Evolutionary conservation across 92 coral and sea anemone genomes (phyloP).

Genomic region (Bergia sp.): DNA sequence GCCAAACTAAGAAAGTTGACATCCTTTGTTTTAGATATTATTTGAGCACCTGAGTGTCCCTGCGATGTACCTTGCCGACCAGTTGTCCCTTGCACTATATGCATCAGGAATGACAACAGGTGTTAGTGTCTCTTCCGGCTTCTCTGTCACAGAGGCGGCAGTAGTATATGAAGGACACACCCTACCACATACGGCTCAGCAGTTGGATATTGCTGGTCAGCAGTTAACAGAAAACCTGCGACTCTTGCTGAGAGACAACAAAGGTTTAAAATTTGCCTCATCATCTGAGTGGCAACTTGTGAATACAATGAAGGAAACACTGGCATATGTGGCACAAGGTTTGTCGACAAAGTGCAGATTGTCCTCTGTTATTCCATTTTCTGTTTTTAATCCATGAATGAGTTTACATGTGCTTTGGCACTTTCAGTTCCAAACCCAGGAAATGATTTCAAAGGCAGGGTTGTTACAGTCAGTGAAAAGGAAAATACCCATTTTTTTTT

Average conservation of each 20-base stretch:
- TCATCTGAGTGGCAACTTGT: conserved; percentile 99
- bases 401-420: too few species aligned
- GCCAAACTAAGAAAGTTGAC: neutral
- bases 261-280: conserved; percentile 84
- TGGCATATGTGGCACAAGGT: conserved; percentile 94
- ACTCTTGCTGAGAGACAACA: conserved; percentile 75
- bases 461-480: too few species aligned
- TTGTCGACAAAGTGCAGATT: neutral
- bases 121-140: conserved; percentile 90
- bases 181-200: conserved; percentile 77
- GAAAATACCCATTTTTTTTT: too few species aligned
- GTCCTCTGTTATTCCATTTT: neutral
- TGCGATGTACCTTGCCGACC: conserved; percentile 91
- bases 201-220: conserved; percentile 90
- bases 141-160: conserved; percentile 91
- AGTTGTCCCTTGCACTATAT: conserved; percentile 79
- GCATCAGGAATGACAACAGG: conserved; percentile 93
- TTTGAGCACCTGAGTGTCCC: conserved; percentile 94
- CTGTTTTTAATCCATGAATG: neutral
- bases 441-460: too few species aligned
- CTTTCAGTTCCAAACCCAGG: too few species aligned
- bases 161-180: conserved; percentile 94
- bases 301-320: conserved; percentile 83
- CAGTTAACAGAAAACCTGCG: conserved; percentile 89
- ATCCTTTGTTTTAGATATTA: conserved; percentile 70